These are phyloP conservation scores for Drosophila ironensis DNA, from an alignment of 1,140 invertebrate genomes.

Conservation along the genomic window DNA sequence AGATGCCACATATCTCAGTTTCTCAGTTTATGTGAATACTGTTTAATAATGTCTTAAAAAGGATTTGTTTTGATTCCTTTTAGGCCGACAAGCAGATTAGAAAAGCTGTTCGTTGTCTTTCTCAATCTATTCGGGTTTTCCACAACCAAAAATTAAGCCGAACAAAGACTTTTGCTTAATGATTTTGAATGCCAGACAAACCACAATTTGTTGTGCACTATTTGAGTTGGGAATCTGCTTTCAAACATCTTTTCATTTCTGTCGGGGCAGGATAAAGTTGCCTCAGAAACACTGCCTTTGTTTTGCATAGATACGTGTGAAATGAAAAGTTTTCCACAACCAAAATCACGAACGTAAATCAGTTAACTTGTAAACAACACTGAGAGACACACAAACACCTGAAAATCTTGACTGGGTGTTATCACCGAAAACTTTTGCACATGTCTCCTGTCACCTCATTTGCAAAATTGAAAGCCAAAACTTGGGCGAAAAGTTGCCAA, in stretches of 20 bases:
- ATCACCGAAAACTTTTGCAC: conserved; percentile 59
- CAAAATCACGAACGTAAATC: conserved; percentile 72
- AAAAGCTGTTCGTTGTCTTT: neutral
- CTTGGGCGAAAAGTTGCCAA: conserved; percentile 60
- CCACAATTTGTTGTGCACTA: conserved; percentile 38
- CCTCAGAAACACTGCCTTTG: conserved; percentile 9
- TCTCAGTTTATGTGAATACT: no score
- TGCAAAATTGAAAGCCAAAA: conserved; percentile 78
- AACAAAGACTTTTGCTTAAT: conserved; percentile 3
- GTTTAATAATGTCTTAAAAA: no score
- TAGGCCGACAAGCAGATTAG: neutral
- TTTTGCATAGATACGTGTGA: conserved; percentile 49
- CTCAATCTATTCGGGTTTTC: no score
- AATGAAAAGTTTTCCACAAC: conserved; percentile 60
- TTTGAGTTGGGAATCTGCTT: conserved; percentile 19
- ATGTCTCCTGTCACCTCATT: conserved; percentile 74
- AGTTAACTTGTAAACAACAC: conserved; percentile 75
- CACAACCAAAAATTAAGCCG: neutral
- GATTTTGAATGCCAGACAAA: conserved; percentile 3
- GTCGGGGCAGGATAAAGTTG: conserved; percentile 14
- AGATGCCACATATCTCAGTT: neutral
- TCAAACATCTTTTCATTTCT: conserved; percentile 8
- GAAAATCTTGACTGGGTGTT: conserved; percentile 20
- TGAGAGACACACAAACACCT: conserved; percentile 7
- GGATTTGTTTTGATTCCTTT: neutral